Evolutionary conservation across 1,140 invertebrate species (phyloP), one percentile per base, ranked within the genome.

Genomic region (Chrysopa pallens): DNA sequence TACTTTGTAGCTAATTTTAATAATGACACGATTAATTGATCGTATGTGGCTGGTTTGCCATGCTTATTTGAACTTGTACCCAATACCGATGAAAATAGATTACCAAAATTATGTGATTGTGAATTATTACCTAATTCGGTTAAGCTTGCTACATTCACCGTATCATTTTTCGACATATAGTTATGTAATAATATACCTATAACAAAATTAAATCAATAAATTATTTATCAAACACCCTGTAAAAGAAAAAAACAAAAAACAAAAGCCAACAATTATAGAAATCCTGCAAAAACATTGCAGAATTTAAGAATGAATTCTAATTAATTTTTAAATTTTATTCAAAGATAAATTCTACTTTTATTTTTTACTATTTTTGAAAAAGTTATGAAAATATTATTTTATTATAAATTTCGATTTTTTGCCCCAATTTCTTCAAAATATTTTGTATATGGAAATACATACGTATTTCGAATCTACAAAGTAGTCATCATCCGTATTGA

Each of bases 41-140:
- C 76, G 60, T 77, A 74, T 1, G 70, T 76, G 28, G 73, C 72
- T 8, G 63, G 65, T 43, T 63, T 63, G 55, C 68, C 68, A 63
- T 70, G 67, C 51, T 64, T 71, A 29, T 56, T 60, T 28, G 63
- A 59, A 53, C 70, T 74, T 29, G 68, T 66, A 0, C 79, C 71
- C 14, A 82, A 55, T 6, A 81, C 72, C 45, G 71, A 74, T 1
- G 77, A 73, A 60, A 79, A 80, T 8, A 77, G 57, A 46, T 78
- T 74, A 48, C 72, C 73, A 46, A 82, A 76, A 38, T 63, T 50
- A 40, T 56, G 64, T 39, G 60, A 61, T 29, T 74, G 61, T 27
- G 55, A 54, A 5, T 23, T 23, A 6, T 52, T 57, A 5, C 62
- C 62, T 46, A 66, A 66, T 39, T 61, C 59, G 9, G 54, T 55